These are phyloP conservation scores for Tenthredo distinguenda DNA, from an alignment of 2,888 invertebrate genomes.

Conservation along the genomic window DNA sequence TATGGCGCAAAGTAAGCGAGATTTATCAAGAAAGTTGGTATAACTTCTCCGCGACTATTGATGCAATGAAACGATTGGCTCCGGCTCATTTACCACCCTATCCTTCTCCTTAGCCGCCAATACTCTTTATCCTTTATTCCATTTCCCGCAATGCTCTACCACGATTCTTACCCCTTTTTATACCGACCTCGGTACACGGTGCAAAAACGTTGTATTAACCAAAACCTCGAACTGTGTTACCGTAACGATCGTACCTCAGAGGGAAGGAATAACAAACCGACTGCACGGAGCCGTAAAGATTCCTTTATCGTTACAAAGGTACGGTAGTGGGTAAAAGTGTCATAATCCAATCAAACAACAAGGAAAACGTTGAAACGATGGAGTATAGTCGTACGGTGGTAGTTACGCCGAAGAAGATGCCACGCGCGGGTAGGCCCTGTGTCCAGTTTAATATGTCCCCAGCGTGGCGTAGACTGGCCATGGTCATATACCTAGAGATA, in stretches of 20 bases:
- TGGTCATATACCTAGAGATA: conserved; percentile 73
- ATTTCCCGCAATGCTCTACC: conserved; percentile 55
- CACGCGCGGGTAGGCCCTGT: conserved; percentile 52
- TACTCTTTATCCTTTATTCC: conserved; percentile 52
- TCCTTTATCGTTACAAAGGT: not conserved
- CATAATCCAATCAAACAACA: conserved; percentile 45
- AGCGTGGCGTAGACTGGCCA: conserved; percentile 70
- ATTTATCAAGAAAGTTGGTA: conserved; percentile 78
- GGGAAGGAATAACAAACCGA: not conserved
- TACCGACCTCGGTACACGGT: not conserved
- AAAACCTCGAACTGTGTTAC: not conserved
- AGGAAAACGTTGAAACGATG: conserved; percentile 17
- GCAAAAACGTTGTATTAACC: not conserved
- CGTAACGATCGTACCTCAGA: not conserved
- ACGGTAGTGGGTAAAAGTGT: conserved; percentile 14
- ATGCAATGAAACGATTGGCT: conserved; percentile 78
- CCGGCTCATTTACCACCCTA: conserved; percentile 76
- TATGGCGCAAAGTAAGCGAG: conserved; percentile 77
- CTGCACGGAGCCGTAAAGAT: not conserved
- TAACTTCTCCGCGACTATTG: conserved; percentile 77
- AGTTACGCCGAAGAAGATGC: conserved; percentile 57
- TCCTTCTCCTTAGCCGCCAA: conserved; percentile 53
- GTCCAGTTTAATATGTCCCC: conserved; percentile 75
- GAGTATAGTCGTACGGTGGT: conserved; percentile 61
- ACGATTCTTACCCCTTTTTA: conserved; percentile 1